phyloP scores from a whole-genome alignment of 2,797 vertebrate species.

The Rhinophrynus dorsalis region DNA sequence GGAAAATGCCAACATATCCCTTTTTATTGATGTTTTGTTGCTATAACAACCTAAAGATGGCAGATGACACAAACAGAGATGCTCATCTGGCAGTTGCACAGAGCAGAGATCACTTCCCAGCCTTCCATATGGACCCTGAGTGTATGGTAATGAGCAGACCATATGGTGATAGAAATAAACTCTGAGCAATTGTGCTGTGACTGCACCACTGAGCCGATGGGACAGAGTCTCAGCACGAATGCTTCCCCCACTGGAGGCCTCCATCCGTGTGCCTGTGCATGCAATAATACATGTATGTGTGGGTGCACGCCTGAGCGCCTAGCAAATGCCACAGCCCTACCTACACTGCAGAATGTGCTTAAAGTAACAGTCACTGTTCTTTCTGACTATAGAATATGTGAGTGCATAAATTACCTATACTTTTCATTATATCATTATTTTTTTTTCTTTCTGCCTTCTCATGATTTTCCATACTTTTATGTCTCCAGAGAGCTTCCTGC shows the following conservation, averaged over 20 bases:
- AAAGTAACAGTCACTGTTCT: background rate
- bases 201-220: conserved; percentile 64
- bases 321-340: background rate
- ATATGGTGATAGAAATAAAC: conserved; percentile 76
- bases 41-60: conserved; percentile 80
- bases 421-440: too few relatives aligned
- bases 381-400: too few relatives aligned
- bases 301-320: background rate
- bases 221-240: conserved; percentile 34
- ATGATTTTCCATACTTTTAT: too few relatives aligned
- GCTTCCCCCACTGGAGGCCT: conserved; percentile 1
- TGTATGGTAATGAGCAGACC: conserved; percentile 79
- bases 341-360: background rate
- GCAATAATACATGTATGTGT: conserved; percentile 29
- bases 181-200: conserved; percentile 73
- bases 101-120: conserved; percentile 82
- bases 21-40: conserved; percentile 79
- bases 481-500: too few relatives aligned
- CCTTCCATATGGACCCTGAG: conserved; percentile 82
- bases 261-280: conserved; percentile 12
- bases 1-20: conserved; percentile 49
- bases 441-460: too few relatives aligned
- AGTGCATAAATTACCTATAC: too few relatives aligned
- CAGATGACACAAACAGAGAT: conserved; percentile 78
- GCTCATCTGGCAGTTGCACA: conserved; percentile 82